Conservation (phyloP, 2,888 invertebrate species). For the Coleophora deauratella region DNA sequence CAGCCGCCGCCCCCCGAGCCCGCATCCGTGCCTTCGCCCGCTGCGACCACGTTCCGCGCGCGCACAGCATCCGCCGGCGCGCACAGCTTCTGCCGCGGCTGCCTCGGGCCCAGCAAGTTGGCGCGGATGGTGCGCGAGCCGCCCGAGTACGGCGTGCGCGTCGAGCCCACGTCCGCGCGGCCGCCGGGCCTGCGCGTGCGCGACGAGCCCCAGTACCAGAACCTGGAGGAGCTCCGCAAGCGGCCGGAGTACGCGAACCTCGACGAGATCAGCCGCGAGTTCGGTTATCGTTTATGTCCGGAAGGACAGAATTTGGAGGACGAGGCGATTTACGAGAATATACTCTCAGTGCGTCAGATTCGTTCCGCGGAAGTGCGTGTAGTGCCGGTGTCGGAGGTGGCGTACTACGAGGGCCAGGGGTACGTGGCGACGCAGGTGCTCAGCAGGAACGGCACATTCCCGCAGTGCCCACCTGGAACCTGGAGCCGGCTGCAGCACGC, state of each 20-base stretch:
- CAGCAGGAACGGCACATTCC: conserved; percentile 68
- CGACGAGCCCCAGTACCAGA: conserved; percentile 66
- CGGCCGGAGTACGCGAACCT: conserved; percentile 67
- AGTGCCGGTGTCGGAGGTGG: conserved; percentile 68
- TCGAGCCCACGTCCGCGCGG: conserved; percentile 45
- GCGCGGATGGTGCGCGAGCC: conserved; percentile 61
- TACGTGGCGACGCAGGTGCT: conserved; percentile 67
- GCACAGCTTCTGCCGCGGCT: conserved; percentile 45
- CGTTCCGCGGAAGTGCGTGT: conserved; percentile 69
- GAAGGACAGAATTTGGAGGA: conserved; percentile 71
- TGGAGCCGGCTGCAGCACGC: conserved; percentile 65
- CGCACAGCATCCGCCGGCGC: conserved; percentile 45
- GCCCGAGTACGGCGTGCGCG: conserved; percentile 59
- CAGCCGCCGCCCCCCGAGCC: conserved; percentile 63
- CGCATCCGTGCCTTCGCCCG: conserved; percentile 34
- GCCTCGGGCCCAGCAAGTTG: conserved; percentile 45
- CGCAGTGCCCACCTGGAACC: conserved; percentile 66
- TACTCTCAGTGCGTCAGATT: conserved; percentile 65
- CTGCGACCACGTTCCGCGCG: conserved; percentile 42
- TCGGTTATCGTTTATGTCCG: conserved; percentile 66
- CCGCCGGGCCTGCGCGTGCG: conserved; percentile 56
- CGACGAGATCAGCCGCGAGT: conserved; percentile 68
- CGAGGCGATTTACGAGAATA: conserved; percentile 69
- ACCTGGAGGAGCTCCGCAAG: conserved; percentile 61
- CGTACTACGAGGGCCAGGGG: conserved; percentile 66